phyloP scores from a whole-genome alignment of 1,140 invertebrate species.

The Macrotrachela quadricornifera region DNA sequence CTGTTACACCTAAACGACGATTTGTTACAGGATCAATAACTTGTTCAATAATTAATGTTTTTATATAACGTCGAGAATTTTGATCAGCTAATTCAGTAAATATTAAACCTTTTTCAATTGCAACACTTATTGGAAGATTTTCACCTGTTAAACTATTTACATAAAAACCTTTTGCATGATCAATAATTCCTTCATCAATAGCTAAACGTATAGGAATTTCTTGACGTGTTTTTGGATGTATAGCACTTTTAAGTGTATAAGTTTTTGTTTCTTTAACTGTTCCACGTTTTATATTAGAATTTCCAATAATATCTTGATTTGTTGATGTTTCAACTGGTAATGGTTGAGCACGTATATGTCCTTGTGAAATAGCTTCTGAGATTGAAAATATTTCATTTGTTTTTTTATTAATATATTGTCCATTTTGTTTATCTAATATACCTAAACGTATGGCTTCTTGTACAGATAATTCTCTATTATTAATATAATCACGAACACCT shows the following conservation, averaged over 20 bases:
- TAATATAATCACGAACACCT: slow-evolving; percentile 15
- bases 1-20: slow-evolving; percentile 44
- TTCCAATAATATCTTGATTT: no score
- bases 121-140: slow-evolving; percentile 27
- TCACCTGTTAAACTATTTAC: slow-evolving; percentile 58
- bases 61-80: slow-evolving; percentile 30
- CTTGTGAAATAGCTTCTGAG: slow-evolving; percentile 14
- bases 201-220: slow-evolving; percentile 57
- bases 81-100: slow-evolving; percentile 36
- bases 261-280: slow-evolving; percentile 21
- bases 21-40: slow-evolving; percentile 56
- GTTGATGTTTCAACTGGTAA: background rate
- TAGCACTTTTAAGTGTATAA: slow-evolving; percentile 37
- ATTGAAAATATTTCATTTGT: background rate
- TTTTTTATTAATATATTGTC: background rate
- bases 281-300: no score
- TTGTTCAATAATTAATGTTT: slow-evolving; percentile 11
- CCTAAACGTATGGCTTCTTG: slow-evolving; percentile 21
- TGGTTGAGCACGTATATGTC: slow-evolving; percentile 17
- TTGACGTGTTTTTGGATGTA: slow-evolving; percentile 58
- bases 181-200: slow-evolving; percentile 56
- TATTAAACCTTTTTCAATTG: slow-evolving; percentile 40
- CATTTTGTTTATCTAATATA: slow-evolving; percentile 17
- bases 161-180: slow-evolving; percentile 44
- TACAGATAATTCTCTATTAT: slow-evolving; percentile 21